Evolutionary conservation across 2,888 invertebrate genomes (phyloP), one percentile per base, ranked within the genome.

Genomic region (Epirrhoe tristata): DNA sequence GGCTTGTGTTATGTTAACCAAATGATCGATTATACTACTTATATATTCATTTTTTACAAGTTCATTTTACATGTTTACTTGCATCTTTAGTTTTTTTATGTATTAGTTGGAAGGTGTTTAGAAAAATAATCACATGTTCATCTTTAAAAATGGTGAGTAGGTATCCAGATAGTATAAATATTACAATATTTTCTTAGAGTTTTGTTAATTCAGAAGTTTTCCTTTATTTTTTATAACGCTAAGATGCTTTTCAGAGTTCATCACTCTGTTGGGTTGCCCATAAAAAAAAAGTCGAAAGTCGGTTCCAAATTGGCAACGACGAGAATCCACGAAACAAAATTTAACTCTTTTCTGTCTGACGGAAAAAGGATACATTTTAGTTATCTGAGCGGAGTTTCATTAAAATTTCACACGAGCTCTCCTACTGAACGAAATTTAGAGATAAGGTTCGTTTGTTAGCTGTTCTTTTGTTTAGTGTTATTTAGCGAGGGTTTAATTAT

Each of bases 401-500:
- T 74, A 74, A 74, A 74, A 71, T 74, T 74, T 74, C 74, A 74
- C 71, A 71, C 74, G 66, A 69, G 71, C 72, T 67, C 72, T 74
- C 71, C 69, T 69, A 66, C 75, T 71, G 66, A 69, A 65, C 69
- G 74, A 75, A 69, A 71, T 73, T 73, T 70, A 72, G 70, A 74
- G 76, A 79, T 78, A 78, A 79, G 76, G 72, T 70, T 57, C 59
- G 69, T 74, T 73, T 66, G 70, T 67, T 74, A 62, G 59, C 60
- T 36, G 69, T 74, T 76, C 74, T 77, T 77, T 78, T 77, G 76
- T 79, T 71, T 67, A 68, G 70, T 69, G 70, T 72, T 73, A 72
- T 72, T 75, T 71, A 69, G 52, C 64, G 55, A 67, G 48, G 67
- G 69, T 63, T 61, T 63, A 39, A 59, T 55, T 66, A 62, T 52